Conservation (phyloP, 2,113 vertebrate species). For the Amblyornis subalaris region DNA sequence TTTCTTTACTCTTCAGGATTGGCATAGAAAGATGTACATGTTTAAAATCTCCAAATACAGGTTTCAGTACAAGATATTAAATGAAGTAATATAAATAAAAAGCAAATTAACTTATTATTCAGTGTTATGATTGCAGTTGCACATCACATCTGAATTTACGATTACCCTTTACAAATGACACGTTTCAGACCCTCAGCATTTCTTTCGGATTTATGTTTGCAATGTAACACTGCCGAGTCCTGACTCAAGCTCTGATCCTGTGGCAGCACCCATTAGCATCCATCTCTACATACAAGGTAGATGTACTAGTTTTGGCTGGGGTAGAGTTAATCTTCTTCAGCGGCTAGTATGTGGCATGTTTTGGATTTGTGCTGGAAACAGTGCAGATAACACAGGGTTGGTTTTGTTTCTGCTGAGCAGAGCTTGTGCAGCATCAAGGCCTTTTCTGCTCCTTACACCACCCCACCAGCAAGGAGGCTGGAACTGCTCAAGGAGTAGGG, state of each 20-base stretch:
- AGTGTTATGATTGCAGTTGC: background rate
- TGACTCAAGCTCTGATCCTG: background rate
- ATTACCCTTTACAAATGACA: background rate
- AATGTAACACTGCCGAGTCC: background rate
- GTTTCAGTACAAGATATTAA: background rate
- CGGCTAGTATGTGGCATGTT: background rate
- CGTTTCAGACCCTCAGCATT: background rate
- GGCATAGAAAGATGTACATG: background rate
- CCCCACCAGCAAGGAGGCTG: background rate
- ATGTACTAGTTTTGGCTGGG: background rate
- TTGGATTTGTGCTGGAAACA: background rate
- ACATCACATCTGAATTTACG: background rate
- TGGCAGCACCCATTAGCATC: background rate
- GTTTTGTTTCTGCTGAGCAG: background rate
- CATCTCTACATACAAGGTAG: background rate
- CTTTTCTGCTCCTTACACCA: background rate
- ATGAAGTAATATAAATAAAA: background rate
- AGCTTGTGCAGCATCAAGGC: background rate
- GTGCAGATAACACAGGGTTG: background rate
- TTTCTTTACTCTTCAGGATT: background rate
- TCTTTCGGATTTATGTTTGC: background rate
- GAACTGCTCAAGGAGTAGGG: background rate
- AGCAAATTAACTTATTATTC: background rate
- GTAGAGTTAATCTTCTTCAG: background rate
- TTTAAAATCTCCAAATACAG: background rate